phyloP scores from a whole-genome alignment of 2,888 invertebrate genomes.

The Scaptomyza tumidula region DNA sequence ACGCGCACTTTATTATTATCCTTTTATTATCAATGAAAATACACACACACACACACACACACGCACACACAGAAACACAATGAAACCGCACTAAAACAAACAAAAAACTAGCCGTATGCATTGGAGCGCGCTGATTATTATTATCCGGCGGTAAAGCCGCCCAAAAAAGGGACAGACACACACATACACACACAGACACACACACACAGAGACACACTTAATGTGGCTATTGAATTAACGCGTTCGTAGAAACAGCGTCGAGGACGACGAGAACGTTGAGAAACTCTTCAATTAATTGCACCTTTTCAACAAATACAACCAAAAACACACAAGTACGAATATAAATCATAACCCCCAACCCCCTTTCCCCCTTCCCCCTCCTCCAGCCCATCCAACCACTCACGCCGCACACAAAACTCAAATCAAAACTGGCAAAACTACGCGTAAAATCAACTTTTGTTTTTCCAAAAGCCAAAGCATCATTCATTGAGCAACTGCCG shows the following conservation, averaged over 20 bases:
- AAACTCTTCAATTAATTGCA: constrained; percentile 80
- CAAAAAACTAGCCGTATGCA: constrained; percentile 62
- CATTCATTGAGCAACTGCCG: constrained; percentile 2
- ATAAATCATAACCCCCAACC: neutral
- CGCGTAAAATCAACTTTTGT: constrained; percentile 59
- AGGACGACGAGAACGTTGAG: constrained; percentile 32
- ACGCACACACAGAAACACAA: constrained; percentile 14
- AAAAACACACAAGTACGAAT: neutral
- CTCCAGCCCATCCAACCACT: no score
- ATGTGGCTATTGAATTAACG: constrained; percentile 58
- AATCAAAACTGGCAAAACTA: constrained; percentile 66
- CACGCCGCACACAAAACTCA: constrained; percentile 8
- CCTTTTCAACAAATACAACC: constrained; percentile 63
- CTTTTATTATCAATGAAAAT: constrained; percentile 78
- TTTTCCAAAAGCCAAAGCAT: constrained; percentile 30
- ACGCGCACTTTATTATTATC: constrained; percentile 76
- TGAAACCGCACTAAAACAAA: constrained; percentile 47
- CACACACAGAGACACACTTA: neutral
- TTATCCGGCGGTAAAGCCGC: constrained; percentile 51
- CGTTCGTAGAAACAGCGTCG: constrained; percentile 32
- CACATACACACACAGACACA: neutral
- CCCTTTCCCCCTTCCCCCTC: neutral
- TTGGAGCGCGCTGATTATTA: constrained; percentile 62
- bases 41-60: constrained; percentile 22
- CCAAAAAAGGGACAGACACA: constrained; percentile 43